Conservation (phyloP, 53 echinoderm and acorn worm genomes). For the Zoroaster sp. region DNA sequence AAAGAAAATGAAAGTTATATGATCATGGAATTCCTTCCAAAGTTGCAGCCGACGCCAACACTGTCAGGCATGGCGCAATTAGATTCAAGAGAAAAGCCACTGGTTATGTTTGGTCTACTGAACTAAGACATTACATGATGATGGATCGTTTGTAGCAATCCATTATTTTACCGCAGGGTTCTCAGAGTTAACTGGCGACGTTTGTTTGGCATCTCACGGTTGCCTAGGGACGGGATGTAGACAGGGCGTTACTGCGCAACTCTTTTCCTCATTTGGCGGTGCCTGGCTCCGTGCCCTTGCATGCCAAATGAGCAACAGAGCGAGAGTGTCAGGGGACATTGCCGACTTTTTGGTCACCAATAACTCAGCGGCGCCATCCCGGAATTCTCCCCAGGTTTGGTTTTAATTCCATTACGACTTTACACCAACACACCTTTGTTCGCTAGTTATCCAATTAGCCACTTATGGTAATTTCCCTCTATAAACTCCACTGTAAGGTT, state of each 20-base stretch:
- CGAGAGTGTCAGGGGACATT: neutral
- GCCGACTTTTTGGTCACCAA: neutral
- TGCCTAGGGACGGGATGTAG: conserved; percentile 38
- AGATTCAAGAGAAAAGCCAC: neutral
- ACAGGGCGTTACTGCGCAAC: conserved; percentile 24
- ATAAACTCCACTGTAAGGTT: neutral
- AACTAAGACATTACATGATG: neutral
- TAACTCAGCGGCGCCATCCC: conserved; percentile 22
- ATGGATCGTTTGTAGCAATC: conserved; percentile 9
- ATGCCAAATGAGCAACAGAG: conserved; percentile 4
- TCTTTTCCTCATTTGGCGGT: conserved; percentile 7
- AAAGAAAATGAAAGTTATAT: too few relatives aligned
- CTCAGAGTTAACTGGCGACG: neutral
- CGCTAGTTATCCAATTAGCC: conserved; percentile 91
- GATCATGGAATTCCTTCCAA: too few relatives aligned
- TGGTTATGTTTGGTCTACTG: conserved; percentile 33
- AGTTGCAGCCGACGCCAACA: neutral
- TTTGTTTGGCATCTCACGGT: neutral
- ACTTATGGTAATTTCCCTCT: conserved; percentile 65
- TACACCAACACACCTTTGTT: conserved; percentile 65
- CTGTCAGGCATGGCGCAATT: neutral
- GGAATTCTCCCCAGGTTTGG: conserved; percentile 35
- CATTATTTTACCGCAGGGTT: neutral
- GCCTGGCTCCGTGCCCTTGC: conserved; percentile 17
- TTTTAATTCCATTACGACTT: conserved; percentile 53